Evolutionary conservation across 2,797 vertebrate species (phyloP), one percentile per base, ranked within the genome.

Genomic region (Philypnodon macrostomus): DNA sequence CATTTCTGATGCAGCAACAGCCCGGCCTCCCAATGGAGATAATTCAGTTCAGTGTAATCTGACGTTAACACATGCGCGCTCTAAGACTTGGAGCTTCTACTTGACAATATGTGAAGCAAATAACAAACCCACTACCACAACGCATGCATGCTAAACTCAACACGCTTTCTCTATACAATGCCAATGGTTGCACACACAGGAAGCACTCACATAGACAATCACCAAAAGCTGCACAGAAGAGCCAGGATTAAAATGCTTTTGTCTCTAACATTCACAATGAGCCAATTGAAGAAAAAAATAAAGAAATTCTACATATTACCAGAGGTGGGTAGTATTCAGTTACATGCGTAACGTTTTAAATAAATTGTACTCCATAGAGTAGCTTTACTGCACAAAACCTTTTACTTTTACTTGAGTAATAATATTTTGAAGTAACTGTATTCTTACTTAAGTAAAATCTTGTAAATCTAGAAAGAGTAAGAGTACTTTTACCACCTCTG

Each of bases 231-330:
- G 52, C 4, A 15, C 45, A 62, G 52, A 67, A 44, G 48, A 70
- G 58, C 61, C 57, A 50, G 57, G 72, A 80, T 80, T 79, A 81
- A 63, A 76, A 66, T 50, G 67, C 68, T 77, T n/a, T 73, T 73
- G 70, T 78, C 67, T 81, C 33, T 34, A 68, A 70, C 32, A 76
- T 81, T 73, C 60, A 70, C 67, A 69, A 75, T 63, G 47, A 48
- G 33, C 56, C 58, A 62, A 74, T 63, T 23, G 30, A 56, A 57
- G 53, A 69, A 72, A 18, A 44, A 64, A 53, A 9, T 47, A 38
- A 27, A 51, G 35, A 58, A n/a, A n/a, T n/a, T n/a, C n/a, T n/a
- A n/a, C n/a, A n/a, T n/a, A n/a, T n/a, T n/a, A n/a, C n/a, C n/a
- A n/a, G 45, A 52, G 24, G 8, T 11, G 66, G 58, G 36, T 50